A percentile compares a stretch with the other conserved stretches of the same genome.
phyloP scores from a whole-genome alignment of 1,140 invertebrate species.

The Octopus bimaculoides region DNA sequence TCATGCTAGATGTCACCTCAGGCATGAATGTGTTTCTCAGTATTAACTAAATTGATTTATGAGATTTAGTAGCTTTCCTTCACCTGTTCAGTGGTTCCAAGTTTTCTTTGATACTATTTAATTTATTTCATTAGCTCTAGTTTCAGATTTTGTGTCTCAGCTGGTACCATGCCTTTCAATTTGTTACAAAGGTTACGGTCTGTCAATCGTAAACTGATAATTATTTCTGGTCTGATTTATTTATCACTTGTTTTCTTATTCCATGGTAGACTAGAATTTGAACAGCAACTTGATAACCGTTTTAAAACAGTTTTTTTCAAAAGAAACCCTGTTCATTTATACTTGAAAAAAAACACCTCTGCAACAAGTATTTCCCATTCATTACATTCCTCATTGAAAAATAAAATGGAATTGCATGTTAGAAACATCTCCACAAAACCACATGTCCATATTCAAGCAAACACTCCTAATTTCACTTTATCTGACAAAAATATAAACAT shows the following conservation, averaged over 20 bases:
- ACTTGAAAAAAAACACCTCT: background rate
- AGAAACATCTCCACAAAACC: background rate
- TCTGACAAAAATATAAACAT: background rate
- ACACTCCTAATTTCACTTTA: background rate
- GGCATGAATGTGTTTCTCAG: too few species aligned
- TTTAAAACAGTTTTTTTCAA: conserved; percentile 3
- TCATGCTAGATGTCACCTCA: too few species aligned
- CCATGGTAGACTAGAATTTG: conserved; percentile 35
- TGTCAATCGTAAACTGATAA: conserved; percentile 13
- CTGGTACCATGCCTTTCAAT: conserved; percentile 2
- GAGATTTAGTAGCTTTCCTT: too few species aligned
- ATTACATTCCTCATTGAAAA: background rate
- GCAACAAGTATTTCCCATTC: background rate
- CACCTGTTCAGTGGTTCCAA: too few species aligned
- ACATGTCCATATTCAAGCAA: background rate
- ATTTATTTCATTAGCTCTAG: too few species aligned
- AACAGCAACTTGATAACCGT: conserved; percentile 8
- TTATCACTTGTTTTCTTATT: conserved; percentile 32
- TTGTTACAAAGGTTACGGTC: conserved; percentile 10
- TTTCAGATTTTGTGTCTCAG: too few species aligned
- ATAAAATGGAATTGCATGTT: background rate
- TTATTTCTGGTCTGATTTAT: conserved; percentile 26
- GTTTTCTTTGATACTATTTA: too few species aligned
- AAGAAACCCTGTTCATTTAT: background rate
- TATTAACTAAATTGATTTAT: too few species aligned